Conservation (phyloP, 1,140 invertebrate species). For the Vollenhovia emeryi region DNA sequence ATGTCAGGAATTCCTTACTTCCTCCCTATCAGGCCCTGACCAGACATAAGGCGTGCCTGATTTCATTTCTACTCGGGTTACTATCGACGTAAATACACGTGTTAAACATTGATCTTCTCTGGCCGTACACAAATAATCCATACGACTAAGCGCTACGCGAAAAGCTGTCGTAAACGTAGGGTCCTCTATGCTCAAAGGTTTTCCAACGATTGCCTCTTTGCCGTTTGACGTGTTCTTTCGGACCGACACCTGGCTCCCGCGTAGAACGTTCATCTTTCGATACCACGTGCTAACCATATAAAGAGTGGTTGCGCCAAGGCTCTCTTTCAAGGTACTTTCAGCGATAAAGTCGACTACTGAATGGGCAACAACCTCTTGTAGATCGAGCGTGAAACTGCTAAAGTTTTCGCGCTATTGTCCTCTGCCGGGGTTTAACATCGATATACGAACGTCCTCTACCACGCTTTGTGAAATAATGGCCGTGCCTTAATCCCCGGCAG, state of each 20-base stretch:
- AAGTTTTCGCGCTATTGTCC: conserved; percentile 72
- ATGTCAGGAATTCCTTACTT: no score
- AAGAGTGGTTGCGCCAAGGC: conserved; percentile 9
- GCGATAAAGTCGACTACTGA: conserved; percentile 69
- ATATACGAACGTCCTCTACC: conserved; percentile 50
- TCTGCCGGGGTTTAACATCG: conserved; percentile 59
- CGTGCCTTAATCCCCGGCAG: background rate
- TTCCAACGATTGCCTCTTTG: conserved; percentile 59
- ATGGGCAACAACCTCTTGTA: conserved; percentile 59
- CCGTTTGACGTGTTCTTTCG: conserved; percentile 18
- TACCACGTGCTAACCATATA: conserved; percentile 42
- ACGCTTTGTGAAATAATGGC: conserved; percentile 34
- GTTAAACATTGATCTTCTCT: background rate
- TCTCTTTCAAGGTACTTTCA: conserved; percentile 62
- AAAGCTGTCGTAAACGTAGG: background rate
- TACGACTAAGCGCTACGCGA: background rate
- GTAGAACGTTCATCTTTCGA: conserved; percentile 62
- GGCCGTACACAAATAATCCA: background rate
- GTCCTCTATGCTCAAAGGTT: conserved; percentile 14
- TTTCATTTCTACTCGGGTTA: no score
- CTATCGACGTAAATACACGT: background rate
- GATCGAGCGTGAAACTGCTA: conserved; percentile 66
- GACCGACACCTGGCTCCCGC: background rate
- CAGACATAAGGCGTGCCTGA: no score
- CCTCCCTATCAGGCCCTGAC: no score